Evolutionary conservation across 2,888 invertebrate species (phyloP).

Genomic region (Tromatobia lineatoria): DNA sequence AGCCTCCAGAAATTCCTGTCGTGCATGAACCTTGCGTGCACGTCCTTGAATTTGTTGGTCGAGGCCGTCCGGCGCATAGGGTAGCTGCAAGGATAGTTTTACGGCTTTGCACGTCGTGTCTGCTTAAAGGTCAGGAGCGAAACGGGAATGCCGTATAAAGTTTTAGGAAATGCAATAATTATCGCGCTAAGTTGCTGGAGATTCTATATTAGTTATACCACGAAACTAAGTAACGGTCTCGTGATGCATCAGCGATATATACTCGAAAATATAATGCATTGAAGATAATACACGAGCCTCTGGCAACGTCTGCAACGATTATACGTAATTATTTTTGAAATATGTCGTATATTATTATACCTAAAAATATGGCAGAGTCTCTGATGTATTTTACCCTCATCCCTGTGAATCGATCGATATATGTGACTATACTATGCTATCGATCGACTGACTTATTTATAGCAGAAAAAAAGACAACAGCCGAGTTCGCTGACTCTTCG

Average conservation of each 20-base stretch:
- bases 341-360: conserved; percentile 1
- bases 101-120: conserved; percentile 8
- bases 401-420: conserved; percentile 8
- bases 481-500: conserved; percentile 58
- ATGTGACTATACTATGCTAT: conserved; percentile 7
- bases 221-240: not conserved
- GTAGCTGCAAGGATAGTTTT: conserved; percentile 39
- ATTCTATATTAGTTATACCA: conserved; percentile 28
- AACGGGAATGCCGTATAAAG: conserved; percentile 43
- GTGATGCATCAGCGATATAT: not conserved
- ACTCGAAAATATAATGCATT: not conserved
- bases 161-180: conserved; percentile 26
- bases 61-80: conserved; percentile 35
- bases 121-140: conserved; percentile 63
- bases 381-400: conserved; percentile 3
- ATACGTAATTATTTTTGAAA: conserved; percentile 1
- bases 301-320: conserved; percentile 1
- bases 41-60: conserved; percentile 63
- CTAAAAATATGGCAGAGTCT: not conserved
- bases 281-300: not conserved
- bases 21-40: conserved; percentile 70
- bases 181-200: conserved; percentile 14
- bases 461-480: conserved; percentile 30
- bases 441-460: conserved; percentile 46
- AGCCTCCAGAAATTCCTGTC: conserved; percentile 37